Evolutionary conservation across 1,140 invertebrate species (phyloP).

Genomic region (Gonatopus flavifemur): DNA sequence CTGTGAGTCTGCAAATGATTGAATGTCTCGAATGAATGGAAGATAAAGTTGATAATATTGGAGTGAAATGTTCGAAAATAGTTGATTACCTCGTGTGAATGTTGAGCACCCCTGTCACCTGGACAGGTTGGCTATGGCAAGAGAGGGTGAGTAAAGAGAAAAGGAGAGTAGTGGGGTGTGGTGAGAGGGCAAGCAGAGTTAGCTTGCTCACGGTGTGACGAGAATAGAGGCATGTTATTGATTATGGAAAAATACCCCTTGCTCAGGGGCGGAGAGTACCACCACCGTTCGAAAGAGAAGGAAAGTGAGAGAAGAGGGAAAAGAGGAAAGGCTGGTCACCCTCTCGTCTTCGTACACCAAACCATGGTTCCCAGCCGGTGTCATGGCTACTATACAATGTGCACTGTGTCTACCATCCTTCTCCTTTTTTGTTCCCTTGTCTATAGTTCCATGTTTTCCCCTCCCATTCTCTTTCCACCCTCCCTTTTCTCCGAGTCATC

Average conservation of each 20-base stretch:
- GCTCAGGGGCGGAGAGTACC: constrained; percentile 29
- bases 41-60: too few species aligned
- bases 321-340: constrained; percentile 26
- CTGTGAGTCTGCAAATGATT: too few species aligned
- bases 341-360: constrained; percentile 33
- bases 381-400: constrained; percentile 46
- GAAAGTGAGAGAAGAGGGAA: constrained; percentile 12
- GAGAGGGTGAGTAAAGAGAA: constrained; percentile 12
- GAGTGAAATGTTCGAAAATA: too few species aligned
- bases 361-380: constrained; percentile 38
- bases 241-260: constrained; percentile 53
- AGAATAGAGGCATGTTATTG: constrained; percentile 54
- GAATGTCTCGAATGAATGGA: too few species aligned
- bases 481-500: constrained; percentile 17
- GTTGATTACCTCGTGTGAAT: too few species aligned
- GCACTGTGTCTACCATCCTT: constrained; percentile 23
- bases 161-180: constrained; percentile 17
- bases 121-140: constrained; percentile 39
- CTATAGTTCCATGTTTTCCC: background rate
- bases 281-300: constrained; percentile 15
- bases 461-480: constrained; percentile 7
- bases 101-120: constrained; percentile 41
- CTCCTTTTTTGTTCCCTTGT: constrained; percentile 2
- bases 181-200: constrained; percentile 36
- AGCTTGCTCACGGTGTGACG: constrained; percentile 47